phyloP scores from a whole-genome alignment of 2,888 invertebrate genomes.

The Caenorhabditis wallacei region DNA sequence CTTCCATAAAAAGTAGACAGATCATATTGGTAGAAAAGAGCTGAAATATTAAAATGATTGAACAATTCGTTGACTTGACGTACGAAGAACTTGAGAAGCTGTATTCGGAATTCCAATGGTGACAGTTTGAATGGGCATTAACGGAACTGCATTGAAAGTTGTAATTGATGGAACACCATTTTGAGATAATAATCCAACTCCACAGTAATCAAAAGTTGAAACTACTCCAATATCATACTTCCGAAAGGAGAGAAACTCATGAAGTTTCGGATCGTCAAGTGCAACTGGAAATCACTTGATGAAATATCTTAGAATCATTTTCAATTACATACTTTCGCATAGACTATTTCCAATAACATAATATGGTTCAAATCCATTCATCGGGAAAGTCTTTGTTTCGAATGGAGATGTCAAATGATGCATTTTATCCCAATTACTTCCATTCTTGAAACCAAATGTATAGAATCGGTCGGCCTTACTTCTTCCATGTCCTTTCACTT shows the following conservation, averaged over 20 bases:
- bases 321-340: conserved; percentile 43
- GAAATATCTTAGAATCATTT: background rate
- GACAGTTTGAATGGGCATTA: conserved; percentile 45
- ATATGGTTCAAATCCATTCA: conserved; percentile 44
- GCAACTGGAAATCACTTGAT: conserved; percentile 43
- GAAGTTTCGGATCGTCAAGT: conserved; percentile 45
- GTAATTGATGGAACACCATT: conserved; percentile 43
- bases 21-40: conserved; percentile 39
- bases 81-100: conserved; percentile 42
- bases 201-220: conserved; percentile 64
- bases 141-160: conserved; percentile 54
- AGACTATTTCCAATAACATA: conserved; percentile 34
- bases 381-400: conserved; percentile 9
- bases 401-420: conserved; percentile 38
- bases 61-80: background rate
- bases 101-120: conserved; percentile 46
- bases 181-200: conserved; percentile 32
- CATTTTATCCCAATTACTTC: conserved; percentile 38
- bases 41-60: conserved; percentile 6
- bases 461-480: conserved; percentile 48
- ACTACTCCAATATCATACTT: conserved; percentile 66
- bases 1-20: conserved; percentile 39
- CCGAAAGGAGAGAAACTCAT: conserved; percentile 56
- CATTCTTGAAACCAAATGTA: conserved; percentile 34
- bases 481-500: conserved; percentile 41